Conservation (phyloP, 2,888 invertebrate genomes). For the Anthrax anthrax region DNA sequence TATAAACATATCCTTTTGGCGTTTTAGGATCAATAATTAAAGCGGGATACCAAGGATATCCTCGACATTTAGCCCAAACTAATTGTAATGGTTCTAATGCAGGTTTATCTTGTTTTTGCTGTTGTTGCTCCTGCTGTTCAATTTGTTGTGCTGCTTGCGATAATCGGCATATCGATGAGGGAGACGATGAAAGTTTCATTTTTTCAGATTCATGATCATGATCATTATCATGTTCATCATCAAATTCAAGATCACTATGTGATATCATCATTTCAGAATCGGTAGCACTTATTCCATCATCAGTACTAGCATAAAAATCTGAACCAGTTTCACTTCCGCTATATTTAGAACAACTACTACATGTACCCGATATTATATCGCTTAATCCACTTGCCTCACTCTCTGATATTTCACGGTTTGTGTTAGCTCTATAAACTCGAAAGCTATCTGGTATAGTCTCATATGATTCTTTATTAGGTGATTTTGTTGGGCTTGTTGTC, state of each 20-base stretch:
- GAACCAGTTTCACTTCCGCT: conserved; percentile 32
- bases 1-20: conserved; percentile 80
- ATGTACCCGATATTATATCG: conserved; percentile 27
- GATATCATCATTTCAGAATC: conserved; percentile 17
- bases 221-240: conserved; percentile 14
- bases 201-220: not conserved
- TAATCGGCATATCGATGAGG: conserved; percentile 10
- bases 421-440: conserved; percentile 38
- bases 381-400: conserved; percentile 29
- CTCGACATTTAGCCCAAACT: conserved; percentile 92
- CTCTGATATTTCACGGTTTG: conserved; percentile 29
- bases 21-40: conserved; percentile 89
- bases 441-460: conserved; percentile 38
- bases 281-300: conserved; percentile 30
- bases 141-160: not conserved
- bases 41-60: conserved; percentile 96
- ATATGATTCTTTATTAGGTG: conserved; percentile 15
- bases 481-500: conserved; percentile 27
- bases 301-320: conserved; percentile 29
- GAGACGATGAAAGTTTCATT: conserved; percentile 14
- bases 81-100: conserved; percentile 71
- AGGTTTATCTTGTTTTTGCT: conserved; percentile 20
- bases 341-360: conserved; percentile 33
- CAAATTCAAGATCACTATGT: conserved; percentile 20
- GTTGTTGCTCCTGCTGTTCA: not conserved